Conservation (phyloP, 2,888 invertebrate species). For the Sturmia bella region DNA sequence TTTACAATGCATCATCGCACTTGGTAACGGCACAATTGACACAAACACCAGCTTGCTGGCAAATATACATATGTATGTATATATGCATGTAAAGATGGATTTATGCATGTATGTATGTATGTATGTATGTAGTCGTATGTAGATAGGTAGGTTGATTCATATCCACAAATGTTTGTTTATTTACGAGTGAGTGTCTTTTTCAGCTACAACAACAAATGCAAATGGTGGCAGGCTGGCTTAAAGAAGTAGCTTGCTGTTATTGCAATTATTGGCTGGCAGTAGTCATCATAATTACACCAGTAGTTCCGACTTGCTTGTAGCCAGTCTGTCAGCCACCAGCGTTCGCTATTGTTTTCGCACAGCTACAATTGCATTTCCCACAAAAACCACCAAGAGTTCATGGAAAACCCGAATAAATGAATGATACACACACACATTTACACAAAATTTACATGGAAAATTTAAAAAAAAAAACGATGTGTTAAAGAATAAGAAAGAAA, state of each 20-base stretch:
- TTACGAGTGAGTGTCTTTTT: neutral
- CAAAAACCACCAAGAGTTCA: conserved; percentile 49
- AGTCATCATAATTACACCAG: conserved; percentile 10
- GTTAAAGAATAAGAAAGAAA: neutral
- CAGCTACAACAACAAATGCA: neutral
- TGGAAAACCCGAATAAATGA: conserved; percentile 40
- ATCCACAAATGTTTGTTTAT: neutral
- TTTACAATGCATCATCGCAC: conserved; percentile 57
- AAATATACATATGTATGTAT: neutral
- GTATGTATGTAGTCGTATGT: no score
- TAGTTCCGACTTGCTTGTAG: neutral
- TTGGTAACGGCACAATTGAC: conserved; percentile 53
- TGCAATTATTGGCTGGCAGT: conserved; percentile 19
- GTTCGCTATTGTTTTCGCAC: conserved; percentile 9
- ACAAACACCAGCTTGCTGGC: conserved; percentile 4
- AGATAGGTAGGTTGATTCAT: neutral
- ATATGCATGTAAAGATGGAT: neutral
- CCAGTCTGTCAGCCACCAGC: conserved; percentile 11
- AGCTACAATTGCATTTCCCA: conserved; percentile 36
- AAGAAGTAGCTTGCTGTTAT: conserved; percentile 11
- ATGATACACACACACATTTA: conserved; percentile 32
- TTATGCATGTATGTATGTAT: neutral
- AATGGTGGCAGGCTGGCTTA: neutral
- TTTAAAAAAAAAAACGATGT: neutral
- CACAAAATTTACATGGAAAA: conserved; percentile 11